These are phyloP conservation scores for Alviniconcha strummeri DNA, from an alignment of 2,888 invertebrate genomes.

Conservation along the genomic window DNA sequence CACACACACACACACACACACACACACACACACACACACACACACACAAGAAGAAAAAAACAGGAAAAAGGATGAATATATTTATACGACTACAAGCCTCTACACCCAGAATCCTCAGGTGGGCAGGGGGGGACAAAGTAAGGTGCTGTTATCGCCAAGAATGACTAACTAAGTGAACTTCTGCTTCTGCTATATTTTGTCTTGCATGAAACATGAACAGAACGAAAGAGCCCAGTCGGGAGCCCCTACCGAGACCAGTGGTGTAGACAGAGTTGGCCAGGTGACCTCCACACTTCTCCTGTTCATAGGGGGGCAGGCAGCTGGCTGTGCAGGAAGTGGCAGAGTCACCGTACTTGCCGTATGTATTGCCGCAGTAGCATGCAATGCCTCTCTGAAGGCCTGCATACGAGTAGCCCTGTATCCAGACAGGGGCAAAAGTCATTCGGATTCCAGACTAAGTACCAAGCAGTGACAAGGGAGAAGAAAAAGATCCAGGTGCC, in stretches of 20 bases:
- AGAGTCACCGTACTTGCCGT: constrained; percentile 66
- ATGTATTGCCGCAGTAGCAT: constrained; percentile 76
- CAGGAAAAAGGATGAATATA: neutral
- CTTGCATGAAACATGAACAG: no score
- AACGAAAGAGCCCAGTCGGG: no score
- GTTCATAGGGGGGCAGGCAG: constrained; percentile 79
- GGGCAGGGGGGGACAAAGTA: no score
- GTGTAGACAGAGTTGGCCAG: constrained; percentile 82
- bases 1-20: constrained; percentile 6
- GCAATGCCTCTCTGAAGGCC: constrained; percentile 74
- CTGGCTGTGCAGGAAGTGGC: constrained; percentile 49
- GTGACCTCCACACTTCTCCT: constrained; percentile 82
- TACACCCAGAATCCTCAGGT: no score
- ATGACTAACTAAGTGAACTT: no score
- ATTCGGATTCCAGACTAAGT: no score
- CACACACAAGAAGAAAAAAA: neutral
- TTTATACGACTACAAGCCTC: no score
- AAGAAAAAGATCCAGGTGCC: no score
- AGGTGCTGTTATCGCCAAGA: no score
- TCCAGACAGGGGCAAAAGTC: no score
- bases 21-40: constrained; percentile 6
- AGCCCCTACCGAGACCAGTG: constrained; percentile 76
- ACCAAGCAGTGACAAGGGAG: no score
- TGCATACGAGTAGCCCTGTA: constrained; percentile 72
- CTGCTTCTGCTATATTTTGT: no score